Evolutionary conservation across 2,797 vertebrate species (phyloP), one percentile per base, ranked within the genome.

Genomic region (Neosilurus hyrtlii): DNA sequence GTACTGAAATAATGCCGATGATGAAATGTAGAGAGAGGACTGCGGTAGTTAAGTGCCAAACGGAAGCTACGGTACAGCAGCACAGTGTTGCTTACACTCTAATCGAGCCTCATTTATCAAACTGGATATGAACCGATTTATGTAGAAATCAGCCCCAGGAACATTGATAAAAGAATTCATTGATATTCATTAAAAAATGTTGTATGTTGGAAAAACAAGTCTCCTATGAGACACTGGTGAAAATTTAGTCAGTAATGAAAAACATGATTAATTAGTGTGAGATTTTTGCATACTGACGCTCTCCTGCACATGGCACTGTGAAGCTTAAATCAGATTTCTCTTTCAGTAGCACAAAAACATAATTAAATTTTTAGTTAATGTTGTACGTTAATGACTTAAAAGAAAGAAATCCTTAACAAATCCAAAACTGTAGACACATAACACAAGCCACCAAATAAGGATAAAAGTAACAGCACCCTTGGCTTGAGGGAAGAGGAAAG

Each of bases 21-120:
- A 51, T 79, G 56, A 37, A 63, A 63, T 63, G 67, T 63, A 26
- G 49, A 80, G 51, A 26, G 49, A 74, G 51, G n/a, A 57, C 70
- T 22, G 12, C 1, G 20, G 37, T 8, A 12, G 43, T 63, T 51
- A 62, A 82, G 49, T 24, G 43, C 3, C 4, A 14, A 63, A 35
- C 26, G 15, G 22, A 78, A 71, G 49, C 8, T 51, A 70, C 6
- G 26, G 54, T 49, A 43, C 12, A 63, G 26, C 16, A n/a, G 18
- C 68, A 22, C 51, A 30, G n/a, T 63, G 22, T 4, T 61, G 59
- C 37, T 63, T 78, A 63, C n/a, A 51, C 7, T 26, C 43, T 51
- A n/a, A 51, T 1, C 20, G 57, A n/a, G 57, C 37, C 59, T 62
- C 12, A 18, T 62, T 76, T 77, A 49, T 24, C 74, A 49, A 76